These are phyloP conservation scores for Columba guinea DNA, from an alignment of 2,797 vertebrate species.

Conservation along the genomic window DNA sequence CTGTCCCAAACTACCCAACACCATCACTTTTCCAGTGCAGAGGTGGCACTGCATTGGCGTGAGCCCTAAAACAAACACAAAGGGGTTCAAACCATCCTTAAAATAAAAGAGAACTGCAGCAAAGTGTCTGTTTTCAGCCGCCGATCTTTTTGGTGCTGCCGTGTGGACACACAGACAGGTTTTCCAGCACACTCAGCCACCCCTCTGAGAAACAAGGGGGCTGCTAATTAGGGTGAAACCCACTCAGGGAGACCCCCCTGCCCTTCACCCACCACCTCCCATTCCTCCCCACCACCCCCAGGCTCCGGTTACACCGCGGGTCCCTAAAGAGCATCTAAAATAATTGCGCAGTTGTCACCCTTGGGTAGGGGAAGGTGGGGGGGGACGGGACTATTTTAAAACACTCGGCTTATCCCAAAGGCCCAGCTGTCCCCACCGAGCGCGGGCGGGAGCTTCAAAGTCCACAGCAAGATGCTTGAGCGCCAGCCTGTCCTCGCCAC, in stretches of 20 bases:
- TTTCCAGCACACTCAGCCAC: neutral
- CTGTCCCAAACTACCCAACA: neutral
- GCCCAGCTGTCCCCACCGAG: slow-evolving; percentile 65
- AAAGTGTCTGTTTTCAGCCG: neutral
- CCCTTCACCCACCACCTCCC: neutral
- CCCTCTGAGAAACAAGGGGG: neutral
- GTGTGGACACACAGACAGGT: rapidly evolving
- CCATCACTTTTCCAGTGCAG: neutral
- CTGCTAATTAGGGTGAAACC: neutral
- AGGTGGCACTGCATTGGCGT: neutral
- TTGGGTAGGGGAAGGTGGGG: neutral
- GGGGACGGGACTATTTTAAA: slow-evolving; percentile 71
- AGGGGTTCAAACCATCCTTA: neutral
- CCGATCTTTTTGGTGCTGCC: neutral
- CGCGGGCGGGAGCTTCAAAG: slow-evolving; percentile 33
- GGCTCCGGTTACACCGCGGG: slow-evolving; percentile 14
- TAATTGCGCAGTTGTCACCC: slow-evolving; percentile 74
- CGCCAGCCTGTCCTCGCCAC: neutral
- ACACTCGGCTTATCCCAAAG: slow-evolving; percentile 39
- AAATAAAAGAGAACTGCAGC: neutral
- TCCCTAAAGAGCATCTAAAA: slow-evolving; percentile 53
- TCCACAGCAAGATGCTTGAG: neutral
- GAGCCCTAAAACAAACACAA: neutral
- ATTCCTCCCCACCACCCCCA: neutral
- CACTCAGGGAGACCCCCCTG: too few species aligned